Percentiles rank a stretch among this genome's conserved stretches.
Evolutionary conservation across 1,140 invertebrate genomes (phyloP).

Genomic region (Bombus pyrosoma): DNA sequence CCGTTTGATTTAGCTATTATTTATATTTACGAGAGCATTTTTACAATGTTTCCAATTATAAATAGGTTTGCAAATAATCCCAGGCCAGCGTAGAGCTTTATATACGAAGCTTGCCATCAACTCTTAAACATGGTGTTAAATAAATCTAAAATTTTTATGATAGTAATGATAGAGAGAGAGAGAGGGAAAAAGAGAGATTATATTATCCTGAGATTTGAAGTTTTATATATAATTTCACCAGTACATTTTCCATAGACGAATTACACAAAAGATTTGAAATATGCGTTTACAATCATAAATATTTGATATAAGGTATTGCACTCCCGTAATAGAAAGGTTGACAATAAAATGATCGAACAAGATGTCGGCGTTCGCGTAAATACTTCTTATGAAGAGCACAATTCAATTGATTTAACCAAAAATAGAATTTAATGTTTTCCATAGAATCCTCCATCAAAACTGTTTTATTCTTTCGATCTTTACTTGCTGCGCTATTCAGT

Average conservation of each 20-base stretch:
- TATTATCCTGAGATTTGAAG: not conserved
- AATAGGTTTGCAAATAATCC: no score
- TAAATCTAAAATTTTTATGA: no score
- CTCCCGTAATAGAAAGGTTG: conserved; percentile 63
- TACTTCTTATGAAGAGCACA: conserved; percentile 62
- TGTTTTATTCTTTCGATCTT: not conserved
- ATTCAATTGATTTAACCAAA: conserved; percentile 64
- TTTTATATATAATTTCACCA: not conserved
- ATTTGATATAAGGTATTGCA: conserved; percentile 9
- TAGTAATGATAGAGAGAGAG: no score
- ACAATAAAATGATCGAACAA: conserved; percentile 63
- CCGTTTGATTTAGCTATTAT: no score
- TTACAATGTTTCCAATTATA: no score
- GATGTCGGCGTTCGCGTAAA: conserved; percentile 59
- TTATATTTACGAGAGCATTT: no score
- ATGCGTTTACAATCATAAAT: not conserved
- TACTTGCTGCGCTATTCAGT: not conserved
- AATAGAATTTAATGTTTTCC: conserved; percentile 29
- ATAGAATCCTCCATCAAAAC: not conserved
- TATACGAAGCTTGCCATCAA: no score
- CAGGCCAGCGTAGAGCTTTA: no score
- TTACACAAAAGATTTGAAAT: not conserved
- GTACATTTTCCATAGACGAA: not conserved
- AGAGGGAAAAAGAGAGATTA: no score
- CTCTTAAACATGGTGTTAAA: no score